Conservation (phyloP, 2,888 invertebrate species). For the Miltochrista miniata region DNA sequence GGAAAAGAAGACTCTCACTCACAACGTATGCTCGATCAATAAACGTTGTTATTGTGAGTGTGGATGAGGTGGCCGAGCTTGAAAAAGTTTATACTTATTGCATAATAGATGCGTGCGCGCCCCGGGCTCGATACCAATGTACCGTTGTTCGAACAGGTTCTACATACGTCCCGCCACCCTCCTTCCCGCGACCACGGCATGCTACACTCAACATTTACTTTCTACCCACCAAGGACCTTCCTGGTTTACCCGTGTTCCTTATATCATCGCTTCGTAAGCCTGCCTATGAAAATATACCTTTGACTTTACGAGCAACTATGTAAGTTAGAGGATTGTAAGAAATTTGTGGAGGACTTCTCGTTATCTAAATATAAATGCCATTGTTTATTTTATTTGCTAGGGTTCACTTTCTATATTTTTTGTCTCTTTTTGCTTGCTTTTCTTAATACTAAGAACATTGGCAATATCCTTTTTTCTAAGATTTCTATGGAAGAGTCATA, state of each 20-base stretch:
- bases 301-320: too few species aligned
- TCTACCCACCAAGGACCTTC: slow-evolving; percentile 79
- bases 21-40: slow-evolving; percentile 15
- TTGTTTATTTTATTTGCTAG: too few species aligned
- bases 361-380: too few species aligned
- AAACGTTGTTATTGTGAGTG: slow-evolving; percentile 23
- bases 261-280: slow-evolving; percentile 22
- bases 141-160: slow-evolving; percentile 81
- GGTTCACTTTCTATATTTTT: too few species aligned
- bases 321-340: too few species aligned
- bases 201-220: slow-evolving; percentile 75
- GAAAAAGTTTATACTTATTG: slow-evolving; percentile 79
- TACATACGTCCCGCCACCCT: slow-evolving; percentile 48
- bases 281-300: slow-evolving; percentile 1
- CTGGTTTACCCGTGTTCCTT: slow-evolving; percentile 47
- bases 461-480: too few species aligned
- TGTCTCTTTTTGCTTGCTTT: too few species aligned
- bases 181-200: slow-evolving; percentile 47
- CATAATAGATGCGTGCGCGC: slow-evolving; percentile 78
- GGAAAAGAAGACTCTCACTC: slow-evolving; percentile 1
- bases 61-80: slow-evolving; percentile 57
- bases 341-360: too few species aligned
- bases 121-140: slow-evolving; percentile 64
- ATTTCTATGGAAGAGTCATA: too few species aligned
- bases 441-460: too few species aligned